phyloP scores from a whole-genome alignment of 2,888 invertebrate species.

The Agrilus mali region DNA sequence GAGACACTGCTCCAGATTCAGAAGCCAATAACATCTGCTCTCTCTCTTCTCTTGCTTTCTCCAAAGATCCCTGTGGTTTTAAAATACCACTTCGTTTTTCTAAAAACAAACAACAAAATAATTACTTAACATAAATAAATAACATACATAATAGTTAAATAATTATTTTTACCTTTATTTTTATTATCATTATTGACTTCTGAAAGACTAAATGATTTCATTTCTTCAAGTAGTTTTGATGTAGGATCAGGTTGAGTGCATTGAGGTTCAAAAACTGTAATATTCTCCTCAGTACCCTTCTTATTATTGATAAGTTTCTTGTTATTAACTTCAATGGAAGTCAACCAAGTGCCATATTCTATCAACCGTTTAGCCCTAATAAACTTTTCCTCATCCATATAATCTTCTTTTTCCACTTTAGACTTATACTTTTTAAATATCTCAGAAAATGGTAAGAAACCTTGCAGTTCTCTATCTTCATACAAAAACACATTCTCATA shows the following conservation, averaged over 20 bases:
- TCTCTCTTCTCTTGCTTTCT: constrained; percentile 50
- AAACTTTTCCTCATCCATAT: constrained; percentile 32
- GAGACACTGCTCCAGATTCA: constrained; percentile 1
- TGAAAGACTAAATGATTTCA: constrained; percentile 39
- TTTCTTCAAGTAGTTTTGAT: constrained; percentile 40
- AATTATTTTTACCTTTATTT: constrained; percentile 19
- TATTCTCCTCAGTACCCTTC: constrained; percentile 14
- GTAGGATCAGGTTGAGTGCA: constrained; percentile 35
- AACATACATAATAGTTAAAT: neutral
- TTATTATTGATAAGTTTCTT: constrained; percentile 15
- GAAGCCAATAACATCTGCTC: constrained; percentile 30
- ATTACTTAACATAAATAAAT: neutral
- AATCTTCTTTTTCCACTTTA: constrained; percentile 33
- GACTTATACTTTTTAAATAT: constrained; percentile 45
- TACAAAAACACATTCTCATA: constrained; percentile 55
- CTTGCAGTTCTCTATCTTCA: constrained; percentile 69
- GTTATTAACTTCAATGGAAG: constrained; percentile 34
- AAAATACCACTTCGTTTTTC: constrained; percentile 44
- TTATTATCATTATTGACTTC: constrained; percentile 26
- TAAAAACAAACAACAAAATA: constrained; percentile 4
- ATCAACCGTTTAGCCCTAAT: constrained; percentile 39
- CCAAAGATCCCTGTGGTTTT: constrained; percentile 59
- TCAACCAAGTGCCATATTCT: constrained; percentile 38
- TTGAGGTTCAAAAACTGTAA: constrained; percentile 30
- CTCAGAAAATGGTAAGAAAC: constrained; percentile 60